phyloP scores from a whole-genome alignment of 1,140 invertebrate genomes.

The Drosophila murphyi region DNA sequence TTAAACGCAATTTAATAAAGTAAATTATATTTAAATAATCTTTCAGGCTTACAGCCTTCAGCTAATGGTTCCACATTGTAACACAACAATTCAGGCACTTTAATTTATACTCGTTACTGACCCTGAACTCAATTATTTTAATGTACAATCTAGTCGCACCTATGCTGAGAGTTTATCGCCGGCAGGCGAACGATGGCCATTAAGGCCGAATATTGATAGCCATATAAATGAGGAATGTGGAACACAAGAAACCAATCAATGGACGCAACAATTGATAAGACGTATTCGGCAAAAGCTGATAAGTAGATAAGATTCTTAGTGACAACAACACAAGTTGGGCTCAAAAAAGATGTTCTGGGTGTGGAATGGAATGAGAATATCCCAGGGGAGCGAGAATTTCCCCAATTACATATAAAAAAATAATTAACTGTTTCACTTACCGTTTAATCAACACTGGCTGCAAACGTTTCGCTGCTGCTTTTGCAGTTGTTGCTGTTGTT shows the following conservation, averaged over 20 bases:
- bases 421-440: constrained; percentile 46
- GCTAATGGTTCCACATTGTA: neutral
- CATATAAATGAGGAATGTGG: constrained; percentile 33
- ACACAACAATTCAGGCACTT: constrained; percentile 5
- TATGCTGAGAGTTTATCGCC: constrained; percentile 19
- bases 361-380: too few species aligned
- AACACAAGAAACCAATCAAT: constrained; percentile 64
- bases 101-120: neutral
- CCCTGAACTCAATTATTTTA: constrained; percentile 67
- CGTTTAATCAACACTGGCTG: constrained; percentile 58
- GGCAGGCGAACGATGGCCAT: constrained; percentile 28
- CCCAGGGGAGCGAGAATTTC: neutral
- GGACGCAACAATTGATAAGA: constrained; percentile 33
- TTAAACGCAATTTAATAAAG: neutral
- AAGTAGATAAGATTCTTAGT: constrained; percentile 43
- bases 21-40: neutral
- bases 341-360: constrained; percentile 16
- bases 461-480: constrained; percentile 54
- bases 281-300: neutral
- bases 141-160: constrained; percentile 24
- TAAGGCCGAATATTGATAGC: constrained; percentile 47
- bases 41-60: neutral
- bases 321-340: neutral
- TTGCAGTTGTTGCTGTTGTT: neutral
- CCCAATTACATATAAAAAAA: neutral